Evolutionary conservation across 1,140 invertebrate genomes (phyloP).

Genomic region (Papilio polyxenes): DNA sequence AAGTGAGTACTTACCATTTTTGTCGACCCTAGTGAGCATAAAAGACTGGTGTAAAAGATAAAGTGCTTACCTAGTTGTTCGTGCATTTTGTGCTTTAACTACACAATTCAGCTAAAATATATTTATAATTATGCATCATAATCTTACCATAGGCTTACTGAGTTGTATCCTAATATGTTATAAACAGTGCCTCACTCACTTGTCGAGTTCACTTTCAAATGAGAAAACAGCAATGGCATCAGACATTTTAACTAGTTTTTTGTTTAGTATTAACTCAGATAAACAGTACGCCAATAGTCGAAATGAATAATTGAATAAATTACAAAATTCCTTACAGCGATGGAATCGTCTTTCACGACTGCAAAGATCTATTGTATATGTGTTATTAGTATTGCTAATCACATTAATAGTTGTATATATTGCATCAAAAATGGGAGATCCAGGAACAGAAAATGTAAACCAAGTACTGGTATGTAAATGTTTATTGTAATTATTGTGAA

Average conservation of each 20-base stretch:
- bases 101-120: conserved; percentile 3
- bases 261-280: neutral
- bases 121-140: neutral
- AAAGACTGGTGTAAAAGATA: neutral
- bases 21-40: neutral
- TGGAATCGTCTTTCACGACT: conserved; percentile 69
- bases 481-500: neutral
- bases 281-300: neutral
- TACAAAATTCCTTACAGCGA: conserved; percentile 58
- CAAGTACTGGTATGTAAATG: conserved; percentile 50
- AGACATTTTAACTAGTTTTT: neutral
- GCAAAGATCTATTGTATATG: conserved; percentile 65
- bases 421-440: conserved; percentile 45
- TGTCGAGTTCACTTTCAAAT: neutral
- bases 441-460: conserved; percentile 43
- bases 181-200: neutral
- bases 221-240: neutral
- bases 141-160: neutral
- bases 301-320: neutral
- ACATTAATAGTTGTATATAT: conserved; percentile 55
- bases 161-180: too few relatives aligned
- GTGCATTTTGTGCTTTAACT: conserved; percentile 9
- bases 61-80: neutral
- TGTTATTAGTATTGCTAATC: conserved; percentile 47
- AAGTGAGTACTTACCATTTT: neutral